phyloP scores from a whole-genome alignment of 1,140 invertebrate species.

The Brachionus asplanchnoidis region DNA sequence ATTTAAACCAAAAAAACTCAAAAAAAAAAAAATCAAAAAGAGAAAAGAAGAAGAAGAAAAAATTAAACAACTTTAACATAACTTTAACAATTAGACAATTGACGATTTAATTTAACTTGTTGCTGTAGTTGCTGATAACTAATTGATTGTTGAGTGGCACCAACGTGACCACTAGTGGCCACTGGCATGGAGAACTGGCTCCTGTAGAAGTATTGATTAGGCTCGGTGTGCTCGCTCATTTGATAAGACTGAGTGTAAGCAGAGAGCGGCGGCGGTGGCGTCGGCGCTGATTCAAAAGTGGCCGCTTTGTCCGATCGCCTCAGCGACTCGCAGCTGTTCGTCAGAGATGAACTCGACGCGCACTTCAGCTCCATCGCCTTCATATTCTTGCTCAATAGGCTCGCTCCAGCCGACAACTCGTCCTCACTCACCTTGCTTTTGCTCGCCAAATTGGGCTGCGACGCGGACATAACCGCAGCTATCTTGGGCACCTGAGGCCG shows the following conservation, averaged over 20 bases:
- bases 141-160: neutral
- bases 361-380: neutral
- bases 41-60: neutral
- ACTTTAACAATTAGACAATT: constrained; percentile 38
- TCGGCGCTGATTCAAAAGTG: neutral
- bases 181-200: neutral
- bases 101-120: constrained; percentile 36
- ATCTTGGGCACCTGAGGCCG: neutral
- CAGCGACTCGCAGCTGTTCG: neutral
- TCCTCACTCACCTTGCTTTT: neutral
- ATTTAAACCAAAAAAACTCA: too few species aligned
- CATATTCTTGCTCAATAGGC: neutral
- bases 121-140: constrained; percentile 25
- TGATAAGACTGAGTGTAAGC: neutral
- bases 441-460: neutral
- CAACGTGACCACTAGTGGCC: neutral
- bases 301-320: neutral
- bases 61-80: constrained; percentile 36
- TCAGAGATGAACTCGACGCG: neutral
- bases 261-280: neutral
- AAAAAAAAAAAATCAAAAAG: neutral
- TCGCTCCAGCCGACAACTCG: neutral
- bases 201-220: neutral
- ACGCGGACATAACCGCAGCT: neutral
- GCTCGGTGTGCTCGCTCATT: neutral